phyloP scores from a whole-genome alignment of 2,113 vertebrate species.

The Dolichotis patagonum region DNA sequence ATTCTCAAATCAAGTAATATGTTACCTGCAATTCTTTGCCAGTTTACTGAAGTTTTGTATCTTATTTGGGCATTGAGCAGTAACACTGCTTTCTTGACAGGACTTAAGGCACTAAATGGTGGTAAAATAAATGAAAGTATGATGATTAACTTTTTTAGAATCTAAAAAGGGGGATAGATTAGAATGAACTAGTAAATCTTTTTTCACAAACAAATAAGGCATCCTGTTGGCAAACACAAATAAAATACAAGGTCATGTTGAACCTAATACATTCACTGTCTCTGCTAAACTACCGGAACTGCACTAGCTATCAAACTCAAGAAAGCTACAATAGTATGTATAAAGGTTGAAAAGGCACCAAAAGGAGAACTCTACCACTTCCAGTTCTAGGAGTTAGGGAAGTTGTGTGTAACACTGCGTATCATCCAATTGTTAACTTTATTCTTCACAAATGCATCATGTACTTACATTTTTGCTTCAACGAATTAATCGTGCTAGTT shows the following conservation, averaged over 20 bases:
- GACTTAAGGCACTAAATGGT: slow-evolving; percentile 91
- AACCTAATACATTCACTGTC: slow-evolving; percentile 88
- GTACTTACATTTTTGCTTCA: slow-evolving; percentile 83
- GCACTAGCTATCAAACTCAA: slow-evolving; percentile 68
- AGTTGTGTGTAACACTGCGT: slow-evolving; percentile 89
- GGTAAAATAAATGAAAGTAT: slow-evolving; percentile 84
- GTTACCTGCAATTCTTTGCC: slow-evolving; percentile 66
- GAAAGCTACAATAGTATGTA: slow-evolving; percentile 79
- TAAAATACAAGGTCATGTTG: slow-evolving; percentile 84
- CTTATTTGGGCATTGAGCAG: slow-evolving; percentile 85
- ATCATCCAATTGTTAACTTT: slow-evolving; percentile 79
- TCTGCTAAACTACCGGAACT: slow-evolving; percentile 84
- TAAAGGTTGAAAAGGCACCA: slow-evolving; percentile 87
- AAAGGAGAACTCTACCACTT: slow-evolving; percentile 86
- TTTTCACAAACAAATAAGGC: slow-evolving; percentile 86
- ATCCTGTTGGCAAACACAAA: slow-evolving; percentile 88
- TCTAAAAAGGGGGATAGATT: slow-evolving; percentile 81
- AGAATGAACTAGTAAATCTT: slow-evolving; percentile 81
- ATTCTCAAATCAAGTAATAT: slow-evolving; percentile 81
- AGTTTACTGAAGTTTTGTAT: slow-evolving; percentile 57
- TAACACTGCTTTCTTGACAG: slow-evolving; percentile 87
- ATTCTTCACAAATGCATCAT: slow-evolving; percentile 75
- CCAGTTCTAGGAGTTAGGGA: slow-evolving; percentile 83
- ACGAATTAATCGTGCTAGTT: slow-evolving; percentile 87
- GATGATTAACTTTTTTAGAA: slow-evolving; percentile 78